Base-by-base conservation (phyloP, 1,140 invertebrate genomes). In the Sesamia nonagrioides region DNA sequence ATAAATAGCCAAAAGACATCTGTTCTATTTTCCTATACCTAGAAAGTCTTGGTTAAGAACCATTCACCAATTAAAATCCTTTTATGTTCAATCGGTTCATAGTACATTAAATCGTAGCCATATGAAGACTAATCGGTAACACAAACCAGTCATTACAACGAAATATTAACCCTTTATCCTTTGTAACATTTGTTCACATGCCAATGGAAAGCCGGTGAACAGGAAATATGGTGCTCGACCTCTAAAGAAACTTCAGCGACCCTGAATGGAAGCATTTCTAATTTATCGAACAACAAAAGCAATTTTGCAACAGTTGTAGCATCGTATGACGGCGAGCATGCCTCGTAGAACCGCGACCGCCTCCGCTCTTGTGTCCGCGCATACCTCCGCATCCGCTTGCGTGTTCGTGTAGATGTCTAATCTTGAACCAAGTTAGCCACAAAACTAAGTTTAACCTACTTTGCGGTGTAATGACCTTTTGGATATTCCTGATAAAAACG, bases 221-320 rank as follows among this genome's bases (percentile, higher is more conserved):
- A 79, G 77, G 77, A 82, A 82, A 79, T 61, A 79, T 71, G 61
- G 48, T 48, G 52, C 69, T 66, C 79, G 76, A 33, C 69, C 48
- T 69, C 79, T 74, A 63, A 80, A 84, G 79, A 82, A 82, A 85
- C 71, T 84, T 86, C 50, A 77, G 72, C 69, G 76, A 61, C 79
- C 79, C 73, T 83, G 74, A 82, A 84, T 78, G 63, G 72, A 85
- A 86, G 82, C 63, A 84, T 86, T 87, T 82, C 68, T 87, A 88
- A 88, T 83, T 89, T 85, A 87, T 84, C 72, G 82, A 83, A 82
- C 77, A 89, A 89, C 82, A 85, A 87, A 87, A 86, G 82, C 82
- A 89, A 89, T 88, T 90, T 89, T 83, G 84, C 82, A 86, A 86
- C 84, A 84, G 81, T 86, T 88, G 82, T 88, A 86, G 81, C 82